Conservation (phyloP, 2,888 invertebrate genomes). For the Callinectes sapidus region DNA sequence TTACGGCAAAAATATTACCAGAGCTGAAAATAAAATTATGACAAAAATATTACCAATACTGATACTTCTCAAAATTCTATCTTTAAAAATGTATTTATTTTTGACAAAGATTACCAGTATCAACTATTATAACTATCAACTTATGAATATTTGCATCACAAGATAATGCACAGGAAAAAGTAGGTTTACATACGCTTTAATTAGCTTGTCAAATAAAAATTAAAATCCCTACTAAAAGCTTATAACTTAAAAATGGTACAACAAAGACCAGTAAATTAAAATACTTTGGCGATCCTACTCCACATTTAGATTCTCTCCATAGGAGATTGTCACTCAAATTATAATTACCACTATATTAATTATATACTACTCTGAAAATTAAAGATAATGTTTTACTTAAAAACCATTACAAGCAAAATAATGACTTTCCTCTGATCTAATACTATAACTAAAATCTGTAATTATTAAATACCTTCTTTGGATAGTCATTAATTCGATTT, state of each 20-base stretch:
- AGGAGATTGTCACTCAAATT: neutral
- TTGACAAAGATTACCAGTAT: neutral
- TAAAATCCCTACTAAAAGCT: neutral
- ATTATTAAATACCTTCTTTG: neutral
- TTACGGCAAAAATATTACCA: neutral
- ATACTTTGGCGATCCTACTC: neutral
- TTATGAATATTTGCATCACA: neutral
- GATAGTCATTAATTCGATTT: neutral
- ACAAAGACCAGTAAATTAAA: neutral
- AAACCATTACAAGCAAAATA: neutral
- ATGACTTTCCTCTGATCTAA: neutral
- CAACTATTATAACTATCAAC: neutral
- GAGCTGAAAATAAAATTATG: neutral
- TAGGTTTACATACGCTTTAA: neutral
- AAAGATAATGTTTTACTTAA: neutral
- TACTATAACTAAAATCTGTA: neutral
- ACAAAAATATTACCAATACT: neutral
- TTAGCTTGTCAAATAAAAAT: neutral
- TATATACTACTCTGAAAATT: constrained; percentile 23
- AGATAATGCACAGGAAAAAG: neutral
- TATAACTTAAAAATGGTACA: constrained; percentile 14
- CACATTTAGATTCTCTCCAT: neutral
- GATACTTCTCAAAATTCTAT: neutral
- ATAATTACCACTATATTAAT: neutral
- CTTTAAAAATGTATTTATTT: neutral